Conservation (phyloP, 2,113 vertebrate genomes). For the Penelope pileata region DNA sequence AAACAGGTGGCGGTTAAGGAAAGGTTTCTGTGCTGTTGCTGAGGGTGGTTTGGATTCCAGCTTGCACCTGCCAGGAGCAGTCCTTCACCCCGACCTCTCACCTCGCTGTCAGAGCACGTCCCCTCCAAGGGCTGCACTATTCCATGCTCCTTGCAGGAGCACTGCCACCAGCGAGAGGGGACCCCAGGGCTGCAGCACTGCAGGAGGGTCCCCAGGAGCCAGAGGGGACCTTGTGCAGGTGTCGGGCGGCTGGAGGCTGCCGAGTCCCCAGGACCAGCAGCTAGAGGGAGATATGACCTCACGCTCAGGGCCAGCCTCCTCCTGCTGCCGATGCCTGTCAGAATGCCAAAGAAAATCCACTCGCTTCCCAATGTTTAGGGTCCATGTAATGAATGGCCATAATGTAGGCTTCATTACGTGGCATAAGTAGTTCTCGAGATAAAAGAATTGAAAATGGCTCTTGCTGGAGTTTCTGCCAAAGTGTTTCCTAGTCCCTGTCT, state of each 20-base stretch:
- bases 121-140: neutral
- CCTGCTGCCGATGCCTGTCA: neutral
- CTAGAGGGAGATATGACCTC: conserved; percentile 69
- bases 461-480: conserved; percentile 26
- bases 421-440: neutral
- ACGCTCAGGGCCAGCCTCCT: neutral
- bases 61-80: neutral
- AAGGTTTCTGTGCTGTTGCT: neutral
- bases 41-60: neutral
- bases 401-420: conserved; percentile 1
- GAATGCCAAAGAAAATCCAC: conserved; percentile 1
- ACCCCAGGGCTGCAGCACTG: neutral
- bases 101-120: neutral
- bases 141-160: neutral
- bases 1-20: neutral
- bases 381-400: neutral
- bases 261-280: conserved; percentile 56
- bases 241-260: neutral
- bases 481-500: conserved; percentile 7
- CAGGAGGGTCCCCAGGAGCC: rapidly evolving
- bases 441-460: conserved; percentile 35
- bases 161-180: neutral
- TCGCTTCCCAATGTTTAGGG: neutral
- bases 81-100: neutral
- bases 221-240: neutral